Evolutionary conservation across 2,888 invertebrate species (phyloP).

Genomic region (Pandemis cinnamomeana): DNA sequence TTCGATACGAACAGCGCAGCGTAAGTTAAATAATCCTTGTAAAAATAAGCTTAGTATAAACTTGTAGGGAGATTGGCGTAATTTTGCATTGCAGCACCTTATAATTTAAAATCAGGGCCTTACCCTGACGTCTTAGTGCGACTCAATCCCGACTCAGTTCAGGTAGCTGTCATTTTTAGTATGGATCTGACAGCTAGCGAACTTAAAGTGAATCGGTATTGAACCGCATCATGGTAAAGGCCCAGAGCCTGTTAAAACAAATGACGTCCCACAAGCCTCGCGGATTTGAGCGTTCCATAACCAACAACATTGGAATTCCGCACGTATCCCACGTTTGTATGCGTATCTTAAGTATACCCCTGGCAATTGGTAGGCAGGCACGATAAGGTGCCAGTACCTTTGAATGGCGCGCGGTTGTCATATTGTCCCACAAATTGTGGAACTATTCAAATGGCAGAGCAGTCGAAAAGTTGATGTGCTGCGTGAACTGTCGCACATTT

Average conservation of each 20-base stretch:
- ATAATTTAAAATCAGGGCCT: no score
- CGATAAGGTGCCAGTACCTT: constrained; percentile 30
- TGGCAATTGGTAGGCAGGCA: constrained; percentile 15
- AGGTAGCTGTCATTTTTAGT: no score
- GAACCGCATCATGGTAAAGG: neutral
- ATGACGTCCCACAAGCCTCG: neutral
- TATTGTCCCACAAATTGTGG: neutral
- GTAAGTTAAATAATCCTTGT: no score
- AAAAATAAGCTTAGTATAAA: no score
- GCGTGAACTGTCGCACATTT: no score
- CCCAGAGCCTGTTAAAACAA: constrained; percentile 1
- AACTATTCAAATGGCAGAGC: no score
- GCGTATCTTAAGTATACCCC: constrained; percentile 29
- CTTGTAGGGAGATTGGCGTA: neutral
- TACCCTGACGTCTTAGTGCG: no score
- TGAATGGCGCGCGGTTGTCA: neutral
- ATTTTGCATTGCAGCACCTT: no score
- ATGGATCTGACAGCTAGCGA: no score
- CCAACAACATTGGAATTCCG: constrained; percentile 18
- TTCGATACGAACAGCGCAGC: no score
- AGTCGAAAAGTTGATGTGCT: no score
- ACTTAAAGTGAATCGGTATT: neutral
- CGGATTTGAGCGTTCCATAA: constrained; percentile 14
- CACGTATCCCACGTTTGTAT: constrained; percentile 27
- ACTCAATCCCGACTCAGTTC: no score